Conservation (phyloP, 2,113 vertebrate genomes). For the Meles meles region DNA sequence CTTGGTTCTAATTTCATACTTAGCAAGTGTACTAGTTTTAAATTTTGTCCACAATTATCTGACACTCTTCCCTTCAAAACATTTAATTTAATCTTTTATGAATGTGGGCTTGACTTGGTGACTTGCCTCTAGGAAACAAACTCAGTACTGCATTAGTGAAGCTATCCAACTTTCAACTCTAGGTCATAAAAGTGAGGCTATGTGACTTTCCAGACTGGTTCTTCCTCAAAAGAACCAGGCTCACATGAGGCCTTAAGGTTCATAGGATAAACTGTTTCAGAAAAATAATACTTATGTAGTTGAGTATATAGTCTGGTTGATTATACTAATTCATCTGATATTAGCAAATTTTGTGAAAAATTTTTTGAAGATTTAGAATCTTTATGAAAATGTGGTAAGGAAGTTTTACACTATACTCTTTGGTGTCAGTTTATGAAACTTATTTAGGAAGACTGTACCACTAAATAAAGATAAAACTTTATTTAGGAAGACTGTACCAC, state of each 20-base stretch:
- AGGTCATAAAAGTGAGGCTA: neutral
- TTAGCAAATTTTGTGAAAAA: neutral
- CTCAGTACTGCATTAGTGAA: neutral
- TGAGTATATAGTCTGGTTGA: neutral
- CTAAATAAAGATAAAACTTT: neutral
- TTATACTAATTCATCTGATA: neutral
- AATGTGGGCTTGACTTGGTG: neutral
- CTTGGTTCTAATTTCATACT: neutral
- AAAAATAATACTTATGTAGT: neutral
- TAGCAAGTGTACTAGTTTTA: neutral
- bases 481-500: neutral
- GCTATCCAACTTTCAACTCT: neutral
- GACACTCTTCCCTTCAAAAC: neutral
- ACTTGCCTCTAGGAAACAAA: neutral
- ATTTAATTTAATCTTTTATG: neutral
- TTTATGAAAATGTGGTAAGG: neutral
- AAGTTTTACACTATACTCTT: neutral
- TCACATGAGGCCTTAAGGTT: neutral
- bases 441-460: neutral
- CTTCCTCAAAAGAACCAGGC: neutral
- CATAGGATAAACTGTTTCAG: neutral
- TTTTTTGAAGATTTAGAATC: neutral
- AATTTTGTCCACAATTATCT: neutral
- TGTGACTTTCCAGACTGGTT: neutral
- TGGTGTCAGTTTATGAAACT: neutral